Base-by-base conservation (phyloP, 2,113 vertebrate species). In the Paedocypris sp. region DNA sequence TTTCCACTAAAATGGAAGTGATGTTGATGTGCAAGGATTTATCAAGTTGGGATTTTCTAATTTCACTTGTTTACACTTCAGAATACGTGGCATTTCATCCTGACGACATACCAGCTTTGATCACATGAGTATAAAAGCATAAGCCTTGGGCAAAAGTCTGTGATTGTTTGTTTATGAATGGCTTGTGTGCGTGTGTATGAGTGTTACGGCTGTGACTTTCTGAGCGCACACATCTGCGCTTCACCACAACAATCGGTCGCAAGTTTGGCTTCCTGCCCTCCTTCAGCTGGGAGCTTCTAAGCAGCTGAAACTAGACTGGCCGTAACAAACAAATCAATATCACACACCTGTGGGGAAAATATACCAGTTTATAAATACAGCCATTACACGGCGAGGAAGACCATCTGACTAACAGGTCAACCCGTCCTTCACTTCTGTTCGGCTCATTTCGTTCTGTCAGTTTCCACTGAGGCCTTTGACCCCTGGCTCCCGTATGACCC, bases 41-140 rank as follows among this genome's bases (percentile, higher is more conserved):
- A 58, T 58, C 43, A 39, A 13, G 22, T 58, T 58, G 15, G 42
- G 39, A 58, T 58, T 58, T 58, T 58, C 25, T 58, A 58, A 58
- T 58, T 43, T 7, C 32, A 58, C 42, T 15, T 29, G 39, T 58
- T 43, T 43, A 58, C 54, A 58, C 43, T 26, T 58, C 39, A 1
- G 51, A 41, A 58, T 43, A 20, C 25, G 38, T 43, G 53, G 23
- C 36, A 57, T 25, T 57, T 57, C 6, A 57, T 57, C 25, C 33
- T 45, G 52, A 60, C 64, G 23, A 20, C 33, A 50, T 35, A 43
- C 58, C 28, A 59, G 63, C 15, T 59, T 60, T 42, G 38, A 48
- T 60, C 64, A 59, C 19, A 11, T 42, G 18, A 1, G 19, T 18
- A 65, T 25, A 19, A 58, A 58, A 57, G 38, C 53, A 57, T 13